Evolutionary conservation across 2,797 vertebrate species (phyloP).

Genomic region (Cirrhinus molitorella): DNA sequence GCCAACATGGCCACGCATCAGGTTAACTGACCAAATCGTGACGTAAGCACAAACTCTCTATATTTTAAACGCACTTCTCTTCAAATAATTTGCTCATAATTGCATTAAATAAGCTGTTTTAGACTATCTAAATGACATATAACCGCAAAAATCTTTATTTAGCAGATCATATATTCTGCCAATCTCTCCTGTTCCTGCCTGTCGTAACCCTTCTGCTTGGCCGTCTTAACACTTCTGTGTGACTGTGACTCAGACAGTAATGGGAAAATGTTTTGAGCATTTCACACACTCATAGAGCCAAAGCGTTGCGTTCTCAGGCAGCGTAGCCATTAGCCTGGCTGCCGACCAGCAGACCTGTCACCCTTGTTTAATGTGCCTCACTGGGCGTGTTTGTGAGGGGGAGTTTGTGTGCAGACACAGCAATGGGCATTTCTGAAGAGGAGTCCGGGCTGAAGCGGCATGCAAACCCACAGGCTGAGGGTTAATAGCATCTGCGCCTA

Average conservation of each 20-base stretch:
- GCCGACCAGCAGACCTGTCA: constrained; percentile 58
- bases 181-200: background rate
- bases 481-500: constrained; percentile 35
- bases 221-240: constrained; percentile 25
- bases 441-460: background rate
- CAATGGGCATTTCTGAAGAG: constrained; percentile 14
- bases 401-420: constrained; percentile 24
- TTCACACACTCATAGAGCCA: constrained; percentile 49
- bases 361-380: constrained; percentile 53
- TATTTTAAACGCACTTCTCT: background rate
- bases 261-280: constrained; percentile 45
- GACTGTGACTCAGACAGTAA: constrained; percentile 44
- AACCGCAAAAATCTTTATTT: background rate
- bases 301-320: constrained; percentile 43
- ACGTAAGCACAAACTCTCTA: too few species aligned
- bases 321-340: constrained; percentile 55
- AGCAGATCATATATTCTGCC: background rate
- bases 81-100: background rate
- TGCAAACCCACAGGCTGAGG: constrained; percentile 27
- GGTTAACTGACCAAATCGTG: too few species aligned
- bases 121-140: background rate
- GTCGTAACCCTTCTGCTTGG: background rate
- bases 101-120: background rate
- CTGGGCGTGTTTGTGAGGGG: constrained; percentile 39
- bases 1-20: too few species aligned